Evolutionary conservation across 2,888 invertebrate genomes (phyloP), one percentile per base, ranked within the genome.

Genomic region (Idaea biselata): DNA sequence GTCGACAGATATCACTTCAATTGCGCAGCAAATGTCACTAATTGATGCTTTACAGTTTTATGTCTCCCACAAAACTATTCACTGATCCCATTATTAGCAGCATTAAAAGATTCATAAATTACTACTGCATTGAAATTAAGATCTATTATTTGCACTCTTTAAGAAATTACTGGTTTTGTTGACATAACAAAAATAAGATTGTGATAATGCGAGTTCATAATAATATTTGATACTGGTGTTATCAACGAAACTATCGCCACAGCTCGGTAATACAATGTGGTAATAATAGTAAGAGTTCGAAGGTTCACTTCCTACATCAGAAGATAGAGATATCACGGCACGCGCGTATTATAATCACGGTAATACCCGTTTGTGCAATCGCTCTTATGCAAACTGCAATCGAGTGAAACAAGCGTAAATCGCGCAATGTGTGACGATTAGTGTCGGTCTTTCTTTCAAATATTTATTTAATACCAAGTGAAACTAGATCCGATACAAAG

Each of bases 351-450:
- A 86, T 86, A 88, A 89, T 87, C 85, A 79, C 79, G 68, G 67
- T 79, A 80, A 81, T 81, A 84, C 83, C 83, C 73, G 87, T 87
- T 88, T 88, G 86, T 88, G 89, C 88, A 90, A 91, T 81, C 60
- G 73, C 72, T 77, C 82, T 84, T 87, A 88, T 86, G 89, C 88
- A 88, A 88, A 85, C 87, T 85, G 87, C 84, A 87, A 86, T 86
- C 83, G 86, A 82, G 86, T 84, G 81, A 78, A 81, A 81, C 84
- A 83, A 82, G 81, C 81, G 80, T 44, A 44, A 44, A 44, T 44
- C 44, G 44, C 44, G 44, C 44, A 82, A 82, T 77, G 78, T 82
- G 79, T 80, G 79, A 79, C 75, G 75, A 74, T 70, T 69, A 69
- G 63, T 64, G 66, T 57, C 44, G 44, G 44, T 44, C 3, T 44